Conservation (phyloP, 2,797 vertebrate species). For the Chelon auratus region DNA sequence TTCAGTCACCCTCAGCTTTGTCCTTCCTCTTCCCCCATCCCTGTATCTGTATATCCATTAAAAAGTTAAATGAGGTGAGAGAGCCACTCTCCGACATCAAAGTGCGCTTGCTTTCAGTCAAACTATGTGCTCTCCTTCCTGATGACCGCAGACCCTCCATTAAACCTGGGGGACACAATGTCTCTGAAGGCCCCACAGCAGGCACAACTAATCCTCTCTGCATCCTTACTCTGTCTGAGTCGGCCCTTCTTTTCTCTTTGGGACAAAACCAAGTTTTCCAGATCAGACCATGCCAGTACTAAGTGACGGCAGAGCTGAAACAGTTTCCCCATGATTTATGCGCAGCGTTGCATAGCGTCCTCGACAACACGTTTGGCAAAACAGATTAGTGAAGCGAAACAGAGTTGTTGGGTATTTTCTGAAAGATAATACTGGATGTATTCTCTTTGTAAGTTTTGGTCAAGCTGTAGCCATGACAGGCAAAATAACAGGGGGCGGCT, state of each 20-base stretch:
- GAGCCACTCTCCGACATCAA: slow-evolving; percentile 58
- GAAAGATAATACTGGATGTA: neutral
- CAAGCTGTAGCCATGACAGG: too few relatives aligned
- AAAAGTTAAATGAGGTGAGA: slow-evolving; percentile 47
- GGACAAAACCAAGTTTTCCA: neutral
- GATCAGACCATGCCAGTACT: neutral
- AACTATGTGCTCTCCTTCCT: slow-evolving; percentile 51
- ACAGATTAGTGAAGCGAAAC: too few relatives aligned
- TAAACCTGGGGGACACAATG: slow-evolving; percentile 23
- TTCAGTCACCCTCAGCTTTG: neutral
- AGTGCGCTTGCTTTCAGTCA: slow-evolving; percentile 39
- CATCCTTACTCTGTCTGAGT: slow-evolving; percentile 16
- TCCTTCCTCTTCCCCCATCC: neutral
- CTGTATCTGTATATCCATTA: neutral
- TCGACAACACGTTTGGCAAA: too few relatives aligned
- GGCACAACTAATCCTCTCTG: slow-evolving; percentile 51
- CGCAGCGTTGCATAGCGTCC: too few relatives aligned
- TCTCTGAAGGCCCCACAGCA: slow-evolving; percentile 23
- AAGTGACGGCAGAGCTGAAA: neutral
- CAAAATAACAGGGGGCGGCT: too few relatives aligned
- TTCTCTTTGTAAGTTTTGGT: too few relatives aligned
- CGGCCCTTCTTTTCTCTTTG: neutral
- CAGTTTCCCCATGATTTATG: neutral
- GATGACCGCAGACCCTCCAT: slow-evolving; percentile 28
- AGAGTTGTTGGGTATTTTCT: too few relatives aligned